Base-by-base conservation (phyloP, 2,888 invertebrate genomes). In the Alsophila aescularia region DNA sequence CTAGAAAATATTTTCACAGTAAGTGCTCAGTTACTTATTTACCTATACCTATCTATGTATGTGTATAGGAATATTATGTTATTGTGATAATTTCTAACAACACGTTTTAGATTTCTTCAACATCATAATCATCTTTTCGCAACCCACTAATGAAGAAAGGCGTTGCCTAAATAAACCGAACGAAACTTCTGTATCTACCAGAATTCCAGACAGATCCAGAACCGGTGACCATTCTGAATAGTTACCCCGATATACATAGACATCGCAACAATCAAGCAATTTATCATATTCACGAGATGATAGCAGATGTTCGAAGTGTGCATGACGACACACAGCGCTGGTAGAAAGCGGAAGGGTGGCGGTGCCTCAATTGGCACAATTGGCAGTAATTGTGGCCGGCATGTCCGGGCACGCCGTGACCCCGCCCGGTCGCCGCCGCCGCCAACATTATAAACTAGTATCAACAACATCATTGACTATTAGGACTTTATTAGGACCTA, bases 311-410 rank as follows among this genome's bases (percentile, higher is more conserved):
- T 81, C 68, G 59, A 61, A 64, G 63, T n/a, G 21, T 10, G 48
- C 53, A 48, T 48, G 49, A 54, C 39, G 39, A 52, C 52, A 18
- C 42, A 70, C 66, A 69, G 70, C 64, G 67, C 69, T 71, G 71
- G 80, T 85, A 83, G 82, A 85, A 89, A 89, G 88, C 89, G 90
- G 90, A 90, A 89, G 90, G 89, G 90, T 89, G 90, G 82, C 78
- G 81, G 39, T 32, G 39, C 5, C 32, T 87, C 90, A 90, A 91
- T 90, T 91, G 90, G 84, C 85, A 78, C 90, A 92, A 92, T 91
- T 92, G 92, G 78, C 77, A 79, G 87, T 88, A 92, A 92, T 92
- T 91, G 92, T 85, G 83, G 85, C 70, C 83, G 87, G 89, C 78
- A 90, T 89, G 91, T 88, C 89, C 90, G 90, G 89, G 82, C 87